phyloP scores from a whole-genome alignment of 1,140 invertebrate species.

The Drusus annulatus region DNA sequence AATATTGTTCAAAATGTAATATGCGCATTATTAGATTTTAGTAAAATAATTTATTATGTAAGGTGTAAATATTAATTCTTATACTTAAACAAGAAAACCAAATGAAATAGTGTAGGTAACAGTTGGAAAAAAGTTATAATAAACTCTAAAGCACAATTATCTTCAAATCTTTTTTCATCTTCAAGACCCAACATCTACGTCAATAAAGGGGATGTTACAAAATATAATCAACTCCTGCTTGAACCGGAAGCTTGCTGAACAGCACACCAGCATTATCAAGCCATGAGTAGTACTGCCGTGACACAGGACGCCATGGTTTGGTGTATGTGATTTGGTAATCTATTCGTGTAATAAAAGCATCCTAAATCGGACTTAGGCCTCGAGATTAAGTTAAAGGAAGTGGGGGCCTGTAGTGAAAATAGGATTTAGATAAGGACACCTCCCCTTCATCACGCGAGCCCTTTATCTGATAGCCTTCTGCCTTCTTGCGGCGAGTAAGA shows the following conservation, averaged over 20 bases:
- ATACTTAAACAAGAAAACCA: too few species aligned
- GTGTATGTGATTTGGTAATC: constrained; percentile 24
- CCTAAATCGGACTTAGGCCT: neutral
- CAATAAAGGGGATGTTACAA: neutral
- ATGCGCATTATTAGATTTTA: too few species aligned
- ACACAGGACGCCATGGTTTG: neutral
- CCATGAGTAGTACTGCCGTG: neutral
- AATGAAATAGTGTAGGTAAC: too few species aligned
- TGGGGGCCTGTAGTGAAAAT: constrained; percentile 13
- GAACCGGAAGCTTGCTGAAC: neutral
- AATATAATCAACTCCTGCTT: neutral
- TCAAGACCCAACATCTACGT: neutral
- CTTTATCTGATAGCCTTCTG: neutral
- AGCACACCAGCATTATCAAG: neutral
- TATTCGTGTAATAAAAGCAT: constrained; percentile 22
- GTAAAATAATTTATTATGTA: too few species aligned
- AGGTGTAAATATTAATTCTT: too few species aligned
- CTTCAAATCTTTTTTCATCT: too few species aligned
- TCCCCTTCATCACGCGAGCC: neutral
- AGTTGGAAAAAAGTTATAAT: too few species aligned
- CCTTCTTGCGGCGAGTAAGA: too few species aligned
- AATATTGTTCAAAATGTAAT: too few species aligned
- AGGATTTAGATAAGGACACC: constrained; percentile 26
- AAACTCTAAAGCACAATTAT: too few species aligned
- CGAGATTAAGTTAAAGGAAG: constrained; percentile 25